Conservation (phyloP, 2,888 invertebrate genomes). For the Nomada hirtipes region DNA sequence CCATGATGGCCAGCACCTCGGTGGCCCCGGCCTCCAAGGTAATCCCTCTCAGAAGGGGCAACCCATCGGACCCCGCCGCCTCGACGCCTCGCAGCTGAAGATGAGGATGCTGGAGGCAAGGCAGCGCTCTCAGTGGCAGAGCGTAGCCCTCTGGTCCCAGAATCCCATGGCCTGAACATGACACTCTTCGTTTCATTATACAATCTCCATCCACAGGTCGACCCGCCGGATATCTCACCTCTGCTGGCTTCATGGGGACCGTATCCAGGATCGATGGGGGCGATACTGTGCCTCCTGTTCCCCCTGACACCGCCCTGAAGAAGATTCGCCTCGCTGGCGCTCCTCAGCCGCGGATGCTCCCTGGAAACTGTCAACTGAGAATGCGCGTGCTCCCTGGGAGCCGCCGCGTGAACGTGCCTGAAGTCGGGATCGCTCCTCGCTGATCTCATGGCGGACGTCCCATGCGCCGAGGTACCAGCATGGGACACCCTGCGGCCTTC, state of each 20-base stretch:
- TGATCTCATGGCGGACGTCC: conserved; percentile 85
- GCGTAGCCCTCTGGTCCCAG: conserved; percentile 67
- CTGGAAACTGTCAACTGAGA: conserved; percentile 76
- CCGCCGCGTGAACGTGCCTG: conserved; percentile 79
- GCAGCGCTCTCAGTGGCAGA: conserved; percentile 65
- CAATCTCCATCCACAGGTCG: too few relatives aligned
- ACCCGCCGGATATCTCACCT: conserved; percentile 15
- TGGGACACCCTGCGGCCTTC: conserved; percentile 83
- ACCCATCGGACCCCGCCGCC: conserved; percentile 73
- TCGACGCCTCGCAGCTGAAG: conserved; percentile 80
- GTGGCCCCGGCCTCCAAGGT: conserved; percentile 96
- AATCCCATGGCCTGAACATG: conserved; percentile 60
- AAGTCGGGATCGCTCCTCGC: conserved; percentile 96
- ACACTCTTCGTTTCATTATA: too few relatives aligned
- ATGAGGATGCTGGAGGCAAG: conserved; percentile 80
- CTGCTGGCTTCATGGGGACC: conserved; percentile 61
- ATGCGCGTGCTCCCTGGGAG: conserved; percentile 77
- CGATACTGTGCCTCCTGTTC: conserved; percentile 82
- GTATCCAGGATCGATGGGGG: conserved; percentile 81
- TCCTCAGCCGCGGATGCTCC: conserved; percentile 83
- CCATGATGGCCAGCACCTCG: conserved; percentile 95
- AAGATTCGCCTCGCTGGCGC: conserved; percentile 95
- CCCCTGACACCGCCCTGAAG: conserved; percentile 82
- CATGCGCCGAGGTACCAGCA: conserved; percentile 63
- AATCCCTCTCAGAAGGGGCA: conserved; percentile 89